Evolutionary conservation across 2,888 invertebrate genomes (phyloP).

Genomic region (Lepidocyrtinus sp.): DNA sequence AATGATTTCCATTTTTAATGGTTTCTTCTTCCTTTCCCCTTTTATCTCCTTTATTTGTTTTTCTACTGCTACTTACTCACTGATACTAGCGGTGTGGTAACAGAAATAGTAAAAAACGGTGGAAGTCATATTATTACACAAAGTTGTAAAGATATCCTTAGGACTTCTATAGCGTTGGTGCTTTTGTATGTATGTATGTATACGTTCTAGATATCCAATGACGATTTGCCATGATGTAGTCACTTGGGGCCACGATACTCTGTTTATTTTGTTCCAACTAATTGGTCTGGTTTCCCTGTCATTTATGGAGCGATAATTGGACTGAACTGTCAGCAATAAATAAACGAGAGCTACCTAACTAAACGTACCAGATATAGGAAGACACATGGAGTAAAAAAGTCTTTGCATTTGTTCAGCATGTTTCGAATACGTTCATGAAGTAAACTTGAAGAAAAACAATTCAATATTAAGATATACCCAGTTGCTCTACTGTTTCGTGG

Average conservation of each 20-base stretch:
- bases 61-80: conserved; percentile 24
- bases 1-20: conserved; percentile 61
- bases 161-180: background rate
- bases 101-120: background rate
- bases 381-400: background rate
- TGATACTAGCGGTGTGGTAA: conserved; percentile 6
- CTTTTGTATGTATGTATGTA: conserved; percentile 11
- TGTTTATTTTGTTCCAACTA: conserved; percentile 63
- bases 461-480: background rate
- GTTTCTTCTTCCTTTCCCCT: conserved; percentile 52
- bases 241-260: conserved; percentile 59
- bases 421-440: no score
- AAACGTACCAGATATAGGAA: conserved; percentile 10
- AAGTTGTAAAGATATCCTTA: background rate
- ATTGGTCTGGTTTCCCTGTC: conserved; percentile 66
- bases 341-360: conserved; percentile 55
- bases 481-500: background rate
- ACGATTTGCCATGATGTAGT: conserved; percentile 45
- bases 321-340: conserved; percentile 65
- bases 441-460: conserved; percentile 6
- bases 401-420: background rate
- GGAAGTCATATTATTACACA: background rate
- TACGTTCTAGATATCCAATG: conserved; percentile 8
- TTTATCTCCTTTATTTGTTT: conserved; percentile 19
- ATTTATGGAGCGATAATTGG: conserved; percentile 65